phyloP scores from a whole-genome alignment of 2,888 invertebrate species.

The Pseudanteris insignis region DNA sequence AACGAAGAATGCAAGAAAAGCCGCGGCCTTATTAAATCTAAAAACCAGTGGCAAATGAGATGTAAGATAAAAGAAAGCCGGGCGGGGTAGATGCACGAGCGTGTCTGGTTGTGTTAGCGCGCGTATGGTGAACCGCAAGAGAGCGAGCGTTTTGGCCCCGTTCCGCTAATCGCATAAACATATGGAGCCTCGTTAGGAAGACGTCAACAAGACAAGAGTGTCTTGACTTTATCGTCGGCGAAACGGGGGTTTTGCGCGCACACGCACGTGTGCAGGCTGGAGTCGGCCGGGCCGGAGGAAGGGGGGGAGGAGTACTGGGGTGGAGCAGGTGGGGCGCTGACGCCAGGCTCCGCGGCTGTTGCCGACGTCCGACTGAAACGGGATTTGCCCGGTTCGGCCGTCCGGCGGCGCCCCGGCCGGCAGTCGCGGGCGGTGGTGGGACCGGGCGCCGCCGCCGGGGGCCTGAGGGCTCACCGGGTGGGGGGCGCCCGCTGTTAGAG shows the following conservation, averaged over 20 bases:
- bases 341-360: slow-evolving; percentile 22
- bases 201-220: slow-evolving; percentile 37
- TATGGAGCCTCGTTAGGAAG: slow-evolving; percentile 35
- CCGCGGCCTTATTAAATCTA: slow-evolving; percentile 17
- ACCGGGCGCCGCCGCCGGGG: neutral
- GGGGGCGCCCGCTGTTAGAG: slow-evolving; percentile 7
- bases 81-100: slow-evolving; percentile 1
- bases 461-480: too few species aligned
- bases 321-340: slow-evolving; percentile 7
- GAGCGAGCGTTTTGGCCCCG: slow-evolving; percentile 31
- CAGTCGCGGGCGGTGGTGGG: slow-evolving; percentile 9
- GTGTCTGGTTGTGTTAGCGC: slow-evolving; percentile 16
- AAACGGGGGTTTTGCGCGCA: slow-evolving; percentile 11
- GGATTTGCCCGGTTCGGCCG: neutral
- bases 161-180: slow-evolving; percentile 39
- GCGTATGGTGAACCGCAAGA: slow-evolving; percentile 19
- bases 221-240: slow-evolving; percentile 28
- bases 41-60: slow-evolving; percentile 18
- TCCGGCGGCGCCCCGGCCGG: slow-evolving; percentile 6
- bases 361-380: slow-evolving; percentile 19
- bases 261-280: slow-evolving; percentile 2
- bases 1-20: slow-evolving; percentile 13
- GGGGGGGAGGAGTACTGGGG: slow-evolving; percentile 1
- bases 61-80: slow-evolving; percentile 15
- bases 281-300: neutral